phyloP scores from a whole-genome alignment of 2,113 vertebrate genomes.

The Synodontis membranacea region DNA sequence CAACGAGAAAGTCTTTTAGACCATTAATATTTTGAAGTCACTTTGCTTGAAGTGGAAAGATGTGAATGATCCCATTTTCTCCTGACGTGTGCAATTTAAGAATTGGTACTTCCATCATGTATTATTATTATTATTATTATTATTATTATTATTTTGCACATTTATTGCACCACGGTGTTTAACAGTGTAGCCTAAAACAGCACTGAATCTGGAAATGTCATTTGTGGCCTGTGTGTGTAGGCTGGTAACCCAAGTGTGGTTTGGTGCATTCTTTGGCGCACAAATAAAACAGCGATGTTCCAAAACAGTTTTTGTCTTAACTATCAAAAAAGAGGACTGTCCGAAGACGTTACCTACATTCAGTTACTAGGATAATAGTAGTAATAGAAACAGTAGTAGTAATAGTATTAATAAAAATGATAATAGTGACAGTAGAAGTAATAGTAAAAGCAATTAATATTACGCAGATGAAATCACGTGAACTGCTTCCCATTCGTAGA shows the following conservation, averaged over 20 bases:
- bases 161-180: background rate
- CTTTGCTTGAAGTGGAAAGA: background rate
- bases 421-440: no score
- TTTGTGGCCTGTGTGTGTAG: background rate
- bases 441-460: background rate
- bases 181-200: background rate
- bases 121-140: background rate
- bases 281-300: background rate
- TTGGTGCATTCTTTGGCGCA: background rate
- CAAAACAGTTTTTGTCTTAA: background rate
- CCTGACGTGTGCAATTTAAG: background rate
- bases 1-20: background rate
- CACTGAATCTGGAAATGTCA: constrained; percentile 1
- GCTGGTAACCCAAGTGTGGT: background rate
- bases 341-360: no score
- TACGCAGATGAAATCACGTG: background rate
- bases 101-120: background rate
- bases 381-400: background rate
- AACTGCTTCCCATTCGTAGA: background rate
- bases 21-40: background rate
- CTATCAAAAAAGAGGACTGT: background rate
- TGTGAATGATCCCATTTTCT: background rate
- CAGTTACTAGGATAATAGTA: background rate
- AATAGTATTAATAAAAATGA: background rate
- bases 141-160: background rate